Base-by-base conservation (phyloP, 2,113 vertebrate species). In the Vireo altiloquus region DNA sequence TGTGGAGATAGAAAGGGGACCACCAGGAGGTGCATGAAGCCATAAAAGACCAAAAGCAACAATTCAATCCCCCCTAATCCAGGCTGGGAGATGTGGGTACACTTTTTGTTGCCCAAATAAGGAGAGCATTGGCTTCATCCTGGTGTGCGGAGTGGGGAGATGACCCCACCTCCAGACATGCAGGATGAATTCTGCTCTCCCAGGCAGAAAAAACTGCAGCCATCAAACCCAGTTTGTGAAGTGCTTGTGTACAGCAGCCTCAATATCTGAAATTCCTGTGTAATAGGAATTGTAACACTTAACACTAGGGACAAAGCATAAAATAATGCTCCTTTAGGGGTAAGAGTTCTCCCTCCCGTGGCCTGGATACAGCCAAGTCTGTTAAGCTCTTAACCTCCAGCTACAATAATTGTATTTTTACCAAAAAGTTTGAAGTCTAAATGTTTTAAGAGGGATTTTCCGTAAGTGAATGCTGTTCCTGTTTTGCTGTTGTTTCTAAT, bases 111-210 rank as follows among this genome's bases (percentile, higher is more conserved):
- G 31, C 20, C 40, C 31, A 17, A 16, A 57, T 25, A 30, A 74
- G n/a, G 57, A 64, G 37, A 49, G 21, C 39, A 35, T 7, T 1
- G 2, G 4, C 31, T n/a, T 61, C 15, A 17, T 25, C 42, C 39
- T 13, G 0, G 10, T 0, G 0, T 25, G 46, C 50, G 63, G 39
- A 59, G 10, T 0, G 0, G 28, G 21, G n/a, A 59, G 18, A 7
- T 47, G 10, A 35, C 9, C 27, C 31, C 35, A n/a, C 16, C 15
- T 63, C 33, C 53, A 64, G 85, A 39, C 28, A 19, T 31, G 28
- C 28, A n/a, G 54, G 68, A 50, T 33, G 49, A n/a, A 74, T 47
- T 39, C 56, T 68, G 57, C 53, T 82, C 59, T 90, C 22, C 28
- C 0, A 2, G 20, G n/a, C n/a, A n/a, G 8, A 15, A 24, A 7